Percentiles rank a stretch among this genome's conserved stretches.
Conservation (phyloP, 2,888 invertebrate genomes). For the Molanna angustata region DNA sequence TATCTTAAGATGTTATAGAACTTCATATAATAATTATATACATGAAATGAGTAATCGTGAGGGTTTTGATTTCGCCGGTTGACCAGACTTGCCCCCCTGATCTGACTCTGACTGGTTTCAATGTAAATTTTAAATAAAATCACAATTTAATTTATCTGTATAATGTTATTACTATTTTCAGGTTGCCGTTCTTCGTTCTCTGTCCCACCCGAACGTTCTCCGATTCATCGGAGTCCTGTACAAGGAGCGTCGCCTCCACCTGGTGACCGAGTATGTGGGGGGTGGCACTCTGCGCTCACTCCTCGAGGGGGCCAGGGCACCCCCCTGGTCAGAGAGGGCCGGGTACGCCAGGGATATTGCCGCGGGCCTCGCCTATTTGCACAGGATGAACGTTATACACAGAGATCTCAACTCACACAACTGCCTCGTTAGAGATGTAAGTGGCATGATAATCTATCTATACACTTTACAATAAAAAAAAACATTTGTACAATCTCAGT, state of each 20-base stretch:
- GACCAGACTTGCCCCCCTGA: no score
- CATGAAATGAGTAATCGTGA: no score
- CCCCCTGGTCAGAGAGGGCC: constrained; percentile 79
- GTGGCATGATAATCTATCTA: constrained; percentile 26
- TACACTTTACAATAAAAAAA: no score
- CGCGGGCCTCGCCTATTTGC: constrained; percentile 90
- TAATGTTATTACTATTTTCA: constrained; percentile 37
- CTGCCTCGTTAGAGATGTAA: constrained; percentile 82
- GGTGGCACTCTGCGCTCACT: constrained; percentile 88
- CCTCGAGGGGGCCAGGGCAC: constrained; percentile 65
- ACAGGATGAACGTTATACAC: constrained; percentile 93
- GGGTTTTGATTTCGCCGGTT: no score
- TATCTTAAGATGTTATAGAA: no score
- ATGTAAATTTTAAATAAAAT: not conserved
- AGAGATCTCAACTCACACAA: constrained; percentile 94
- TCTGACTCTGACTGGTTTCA: no score
- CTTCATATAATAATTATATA: no score
- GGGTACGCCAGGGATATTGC: constrained; percentile 90
- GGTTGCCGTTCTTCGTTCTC: constrained; percentile 87
- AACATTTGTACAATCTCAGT: no score
- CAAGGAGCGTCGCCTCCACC: constrained; percentile 85
- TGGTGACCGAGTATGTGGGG: constrained; percentile 90
- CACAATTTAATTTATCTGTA: not conserved
- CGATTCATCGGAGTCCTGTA: constrained; percentile 91
- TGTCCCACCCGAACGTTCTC: constrained; percentile 87